Evolutionary conservation across 2,113 vertebrate genomes (phyloP).

Genomic region (Lagopus leucura): DNA sequence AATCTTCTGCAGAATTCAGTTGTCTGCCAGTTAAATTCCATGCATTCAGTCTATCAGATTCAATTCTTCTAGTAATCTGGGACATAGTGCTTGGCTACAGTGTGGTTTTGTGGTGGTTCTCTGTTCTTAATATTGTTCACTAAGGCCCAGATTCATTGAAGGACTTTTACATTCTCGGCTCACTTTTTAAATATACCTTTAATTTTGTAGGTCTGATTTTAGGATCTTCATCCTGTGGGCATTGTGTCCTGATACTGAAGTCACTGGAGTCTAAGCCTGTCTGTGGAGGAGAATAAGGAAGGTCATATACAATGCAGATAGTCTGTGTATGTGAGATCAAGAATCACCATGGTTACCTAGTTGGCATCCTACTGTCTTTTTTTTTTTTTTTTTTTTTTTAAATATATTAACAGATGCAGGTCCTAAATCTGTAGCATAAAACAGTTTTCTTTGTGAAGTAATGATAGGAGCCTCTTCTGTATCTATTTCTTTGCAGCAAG

Average conservation of each 20-base stretch:
- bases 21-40: background rate
- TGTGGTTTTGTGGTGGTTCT: background rate
- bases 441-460: background rate
- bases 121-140: background rate
- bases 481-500: background rate
- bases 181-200: background rate
- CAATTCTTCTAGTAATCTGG: background rate
- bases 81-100: background rate
- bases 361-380: background rate
- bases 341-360: slow-evolving; percentile 68
- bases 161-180: background rate
- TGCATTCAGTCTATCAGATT: background rate
- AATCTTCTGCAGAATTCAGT: background rate
- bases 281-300: slow-evolving; percentile 14
- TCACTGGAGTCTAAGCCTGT: background rate
- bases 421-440: background rate
- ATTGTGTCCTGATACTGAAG: background rate
- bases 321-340: background rate
- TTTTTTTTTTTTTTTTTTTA: background rate
- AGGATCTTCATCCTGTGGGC: background rate
- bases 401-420: background rate
- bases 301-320: background rate
- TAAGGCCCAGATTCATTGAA: background rate
- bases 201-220: background rate
- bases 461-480: background rate